Evolutionary conservation across 1,140 invertebrate genomes (phyloP), one percentile per base, ranked within the genome.

Genomic region (Cardiocondyla obscurior): DNA sequence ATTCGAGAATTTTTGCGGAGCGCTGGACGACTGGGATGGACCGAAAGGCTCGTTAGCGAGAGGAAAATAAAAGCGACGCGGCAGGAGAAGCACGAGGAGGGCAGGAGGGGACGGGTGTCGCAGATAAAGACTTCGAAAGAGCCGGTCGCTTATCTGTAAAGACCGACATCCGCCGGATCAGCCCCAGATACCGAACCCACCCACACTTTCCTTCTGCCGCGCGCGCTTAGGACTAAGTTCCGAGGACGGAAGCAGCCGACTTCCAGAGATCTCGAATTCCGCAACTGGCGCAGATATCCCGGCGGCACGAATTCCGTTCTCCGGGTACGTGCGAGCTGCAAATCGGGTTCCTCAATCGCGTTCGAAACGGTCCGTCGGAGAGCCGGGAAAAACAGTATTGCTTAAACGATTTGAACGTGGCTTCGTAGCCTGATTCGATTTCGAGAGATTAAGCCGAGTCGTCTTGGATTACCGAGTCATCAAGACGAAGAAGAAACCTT

Each of bases 141-240:
- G 92, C 91, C 92, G 89, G 87, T 51, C 84, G 89, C 85, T 94
- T 94, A 93, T 93, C 92, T 89, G 82, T 58, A 88, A 90, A 91
- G 87, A 55, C 90, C 89, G 90, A 91, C 93, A 92, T 94, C 93
- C 93, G 93, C 92, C 92, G 93, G 92, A 93, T 94, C 92, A 94
- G 92, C 92, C 74, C 82, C 81, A 90, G 93, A 94, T 94, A 94
- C 90, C 79, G 55, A 89, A 83, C 90, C 86, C 91, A 88, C 93
- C 92, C 90, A 93, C 93, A 89, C 91, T 93, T 94, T 93, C 92
- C 92, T 93, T 91, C 86, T 90, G 73, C 67, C 51, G 36, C 55
- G 58, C 81, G 83, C 87, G 86, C 88, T 92, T 90, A 90, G 88
- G 76, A n/a, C 82, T 89, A 90, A 89, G 79, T 90, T 77, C 69